Evolutionary conservation across 92 coral and sea anemone species (phyloP).

Genomic region (Bergia puertoricense): DNA sequence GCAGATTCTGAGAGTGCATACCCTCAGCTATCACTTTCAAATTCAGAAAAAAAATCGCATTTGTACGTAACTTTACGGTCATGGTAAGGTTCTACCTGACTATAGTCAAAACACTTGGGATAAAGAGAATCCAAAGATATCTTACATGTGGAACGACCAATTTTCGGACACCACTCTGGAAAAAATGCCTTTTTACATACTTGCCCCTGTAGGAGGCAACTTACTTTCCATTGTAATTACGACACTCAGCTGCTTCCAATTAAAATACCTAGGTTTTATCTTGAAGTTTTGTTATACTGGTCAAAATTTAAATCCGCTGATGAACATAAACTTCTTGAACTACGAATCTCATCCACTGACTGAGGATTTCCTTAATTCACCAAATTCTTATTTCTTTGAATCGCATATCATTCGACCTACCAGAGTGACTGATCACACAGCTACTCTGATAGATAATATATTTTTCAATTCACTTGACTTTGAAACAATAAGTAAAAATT

Average conservation of each 20-base stretch:
- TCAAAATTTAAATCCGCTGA: too few relatives aligned
- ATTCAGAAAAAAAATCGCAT: neutral
- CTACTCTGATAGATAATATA: slow-evolving; percentile 34
- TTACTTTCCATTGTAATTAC: too few relatives aligned
- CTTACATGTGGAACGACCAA: too few relatives aligned
- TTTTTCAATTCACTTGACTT: slow-evolving; percentile 57
- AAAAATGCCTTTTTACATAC: too few relatives aligned
- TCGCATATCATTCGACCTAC: slow-evolving; percentile 56
- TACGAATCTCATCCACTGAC: slow-evolving; percentile 33
- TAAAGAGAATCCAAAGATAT: too few relatives aligned
- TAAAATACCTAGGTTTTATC: too few relatives aligned
- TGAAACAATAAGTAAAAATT: neutral
- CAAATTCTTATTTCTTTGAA: neutral
- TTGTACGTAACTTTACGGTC: neutral
- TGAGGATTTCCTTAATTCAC: slow-evolving; percentile 43
- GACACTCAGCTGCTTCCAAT: too few relatives aligned
- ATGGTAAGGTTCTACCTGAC: neutral
- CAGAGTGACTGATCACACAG: slow-evolving; percentile 41
- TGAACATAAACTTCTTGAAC: slow-evolving; percentile 47
- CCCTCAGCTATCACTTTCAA: neutral
- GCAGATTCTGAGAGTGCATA: slow-evolving; percentile 1
- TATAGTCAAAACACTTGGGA: too few relatives aligned
- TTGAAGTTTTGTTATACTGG: too few relatives aligned
- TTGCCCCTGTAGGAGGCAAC: too few relatives aligned
- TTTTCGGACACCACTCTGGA: too few relatives aligned